A percentile compares a stretch with the other conserved stretches of the same genome.
phyloP scores from a whole-genome alignment of 2,113 vertebrate species.

The crab-eating macaque (Macaca fascicularis) region T2T-MFA8v1.1 NC_088388.1:4731501-4732000 shows the following conservation, averaged over 20 bases:
- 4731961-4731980: neutral
- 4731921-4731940: too few relatives aligned
- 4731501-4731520: too few relatives aligned
- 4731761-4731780: neutral
- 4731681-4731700: too few relatives aligned
- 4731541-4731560: neutral
- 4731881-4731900: neutral
- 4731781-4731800: neutral
- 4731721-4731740: neutral
- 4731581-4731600: neutral
- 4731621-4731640: neutral
- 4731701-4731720: neutral
- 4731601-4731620: neutral
- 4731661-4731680: too few relatives aligned
- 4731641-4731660: neutral
- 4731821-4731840: neutral
- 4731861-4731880: neutral
- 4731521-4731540: neutral
- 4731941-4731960: neutral
- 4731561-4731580: neutral
- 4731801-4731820: fast-evolving
- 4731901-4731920: neutral
- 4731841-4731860: neutral
- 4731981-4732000: neutral
- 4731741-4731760: neutral